Evolutionary conservation across 2,113 vertebrate species (phyloP), one percentile per base, ranked within the genome.

Genomic region (Hiodon tergisus): DNA sequence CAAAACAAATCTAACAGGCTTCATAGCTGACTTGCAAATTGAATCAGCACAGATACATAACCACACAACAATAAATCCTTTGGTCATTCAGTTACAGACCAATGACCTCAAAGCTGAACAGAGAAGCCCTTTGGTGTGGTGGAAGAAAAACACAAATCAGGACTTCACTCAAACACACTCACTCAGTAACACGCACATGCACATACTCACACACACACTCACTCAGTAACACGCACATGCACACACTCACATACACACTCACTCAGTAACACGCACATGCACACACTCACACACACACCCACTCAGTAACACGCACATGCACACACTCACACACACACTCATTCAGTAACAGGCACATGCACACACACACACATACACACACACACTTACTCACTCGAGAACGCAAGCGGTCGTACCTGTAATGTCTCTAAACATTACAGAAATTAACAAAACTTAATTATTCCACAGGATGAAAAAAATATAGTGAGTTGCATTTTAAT

Each of bases 291-390:
- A 54, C 17, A 50, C 67, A 54, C 50, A 51, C 66, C 60, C 48
- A 76, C 47, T 4, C 4, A 51, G 5, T 16, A 47, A 52, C 52
- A 51, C 7, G 72, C 14, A 13, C 17, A 59, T 6, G 6, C 17
- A 69, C 1, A 67, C 59, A 72, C 66, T 62, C 69, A 71, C 76
- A 76, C 59, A 59, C 31, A 13, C 51, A 46, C 14, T 67, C 3
- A 48, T 31, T n/a, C 8, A 48, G 58, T 5, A 54, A 67, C 17
- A 67, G 17, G 8, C 1, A 75, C 47, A 59, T 75, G 31, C 9
- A 58, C 9, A 59, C 10, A 55, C 52, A 55, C 9, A 59, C 9
- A 11, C 7, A 59, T 5, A 59, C 14, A 3, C 8, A 9, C 9
- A 6, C 9, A 68, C 50, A 47, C 48, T 52, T 2, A 31, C 31